A percentile compares a stretch with the other conserved stretches of the same genome.
Conservation (phyloP, 2,797 vertebrate species). For the Coregonus ussuriensis region DNA sequence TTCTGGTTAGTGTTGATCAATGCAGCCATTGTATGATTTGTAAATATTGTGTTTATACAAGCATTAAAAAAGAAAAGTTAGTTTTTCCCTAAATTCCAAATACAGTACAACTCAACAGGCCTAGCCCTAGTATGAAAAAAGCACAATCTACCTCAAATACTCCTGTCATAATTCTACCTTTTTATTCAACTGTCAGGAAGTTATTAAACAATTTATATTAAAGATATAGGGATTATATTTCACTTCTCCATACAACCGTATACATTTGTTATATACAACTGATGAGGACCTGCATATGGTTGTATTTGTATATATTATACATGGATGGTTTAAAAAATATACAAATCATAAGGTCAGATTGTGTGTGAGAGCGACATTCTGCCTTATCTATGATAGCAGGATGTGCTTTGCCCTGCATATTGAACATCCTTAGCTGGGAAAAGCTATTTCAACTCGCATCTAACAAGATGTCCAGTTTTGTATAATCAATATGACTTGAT, state of each 20-base stretch:
- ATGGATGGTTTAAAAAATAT: neutral
- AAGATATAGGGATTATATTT: neutral
- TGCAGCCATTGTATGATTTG: slow-evolving; percentile 65
- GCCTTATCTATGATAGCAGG: neutral
- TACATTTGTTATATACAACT: neutral
- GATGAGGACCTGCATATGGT: neutral
- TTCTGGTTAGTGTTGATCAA: slow-evolving; percentile 46
- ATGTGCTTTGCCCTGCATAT: neutral
- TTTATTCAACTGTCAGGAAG: neutral
- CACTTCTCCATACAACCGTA: neutral
- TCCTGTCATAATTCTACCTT: too few relatives aligned
- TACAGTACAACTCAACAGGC: neutral
- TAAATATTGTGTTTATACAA: slow-evolving; percentile 75
- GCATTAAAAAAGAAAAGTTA: slow-evolving; percentile 53
- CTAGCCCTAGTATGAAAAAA: too few relatives aligned
- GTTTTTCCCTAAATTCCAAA: neutral
- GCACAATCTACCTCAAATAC: too few relatives aligned
- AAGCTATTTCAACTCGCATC: neutral
- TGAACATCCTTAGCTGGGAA: neutral
- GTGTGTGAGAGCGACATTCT: neutral
- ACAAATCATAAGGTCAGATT: neutral
- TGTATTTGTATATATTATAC: neutral
- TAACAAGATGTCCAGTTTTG: neutral
- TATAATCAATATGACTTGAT: neutral
- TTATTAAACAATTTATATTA: too few relatives aligned